Conservation (phyloP, 2,888 invertebrate genomes). For the Stegana nigrithorax region DNA sequence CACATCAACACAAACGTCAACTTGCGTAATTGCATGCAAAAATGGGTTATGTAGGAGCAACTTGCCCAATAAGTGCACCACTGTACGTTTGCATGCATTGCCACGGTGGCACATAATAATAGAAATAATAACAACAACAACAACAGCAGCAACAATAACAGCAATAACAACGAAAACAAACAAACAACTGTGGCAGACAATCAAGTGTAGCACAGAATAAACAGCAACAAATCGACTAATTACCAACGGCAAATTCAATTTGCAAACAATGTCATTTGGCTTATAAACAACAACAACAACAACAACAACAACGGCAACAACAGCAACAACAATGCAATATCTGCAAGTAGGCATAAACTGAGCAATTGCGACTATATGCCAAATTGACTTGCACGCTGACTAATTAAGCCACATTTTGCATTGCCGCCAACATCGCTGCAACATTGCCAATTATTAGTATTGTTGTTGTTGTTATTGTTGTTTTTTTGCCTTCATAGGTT, state of each 20-base stretch:
- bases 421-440: not conserved
- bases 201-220: not conserved
- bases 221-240: not conserved
- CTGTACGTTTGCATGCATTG: not conserved
- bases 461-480: not conserved
- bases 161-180: not conserved
- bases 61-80: no score
- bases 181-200: not conserved
- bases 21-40: constrained; percentile 19
- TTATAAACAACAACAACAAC: no score
- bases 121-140: not conserved
- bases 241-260: not conserved
- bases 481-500: constrained; percentile 19
- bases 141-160: constrained; percentile 3
- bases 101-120: no score
- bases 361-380: no score
- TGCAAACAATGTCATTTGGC: not conserved
- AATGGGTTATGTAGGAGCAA: no score
- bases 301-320: no score
- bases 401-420: constrained; percentile 9
- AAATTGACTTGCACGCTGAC: no score
- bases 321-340: no score
- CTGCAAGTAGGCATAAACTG: no score
- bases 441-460: not conserved
- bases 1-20: constrained; percentile 12